phyloP scores from a whole-genome alignment of 2,797 vertebrate species.

The Margarornis squamiger region DNA sequence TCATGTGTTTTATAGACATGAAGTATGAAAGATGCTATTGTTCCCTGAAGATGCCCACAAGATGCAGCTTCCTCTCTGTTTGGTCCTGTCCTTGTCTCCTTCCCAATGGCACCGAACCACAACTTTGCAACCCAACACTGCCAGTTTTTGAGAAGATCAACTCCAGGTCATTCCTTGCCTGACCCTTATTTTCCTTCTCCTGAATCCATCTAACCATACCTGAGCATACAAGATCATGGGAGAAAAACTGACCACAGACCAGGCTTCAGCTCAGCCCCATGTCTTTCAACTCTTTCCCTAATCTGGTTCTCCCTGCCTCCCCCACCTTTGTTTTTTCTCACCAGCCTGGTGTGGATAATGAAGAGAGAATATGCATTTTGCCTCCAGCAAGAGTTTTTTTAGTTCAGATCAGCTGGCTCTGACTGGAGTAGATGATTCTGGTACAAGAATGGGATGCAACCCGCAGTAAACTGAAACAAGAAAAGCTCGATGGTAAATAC shows the following conservation, averaged over 20 bases:
- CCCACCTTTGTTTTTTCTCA: not conserved
- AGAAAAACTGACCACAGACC: not conserved
- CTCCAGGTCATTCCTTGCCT: not conserved
- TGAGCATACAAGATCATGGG: not conserved
- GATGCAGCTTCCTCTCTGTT: not conserved
- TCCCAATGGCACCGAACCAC: not conserved
- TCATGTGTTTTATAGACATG: not conserved
- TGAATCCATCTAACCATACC: not conserved
- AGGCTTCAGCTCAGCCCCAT: not conserved
- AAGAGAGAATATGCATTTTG: slow-evolving; percentile 21
- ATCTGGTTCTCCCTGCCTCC: not conserved
- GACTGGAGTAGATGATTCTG: not conserved
- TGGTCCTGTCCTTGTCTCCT: not conserved
- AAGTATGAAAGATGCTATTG: slow-evolving; percentile 33
- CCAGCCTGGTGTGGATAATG: not conserved
- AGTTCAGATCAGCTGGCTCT: slow-evolving; percentile 28
- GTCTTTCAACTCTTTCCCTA: not conserved
- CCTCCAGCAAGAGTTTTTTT: slow-evolving; percentile 26
- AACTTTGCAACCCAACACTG: not conserved
- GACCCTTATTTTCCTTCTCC: not conserved
- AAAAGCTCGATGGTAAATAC: not conserved
- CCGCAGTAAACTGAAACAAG: not conserved
- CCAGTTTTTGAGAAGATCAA: not conserved
- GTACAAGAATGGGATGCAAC: not conserved
- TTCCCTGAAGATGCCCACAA: not conserved